Conservation (phyloP, 2,113 vertebrate species). For the Ailuropoda melanoleuca region DNA sequence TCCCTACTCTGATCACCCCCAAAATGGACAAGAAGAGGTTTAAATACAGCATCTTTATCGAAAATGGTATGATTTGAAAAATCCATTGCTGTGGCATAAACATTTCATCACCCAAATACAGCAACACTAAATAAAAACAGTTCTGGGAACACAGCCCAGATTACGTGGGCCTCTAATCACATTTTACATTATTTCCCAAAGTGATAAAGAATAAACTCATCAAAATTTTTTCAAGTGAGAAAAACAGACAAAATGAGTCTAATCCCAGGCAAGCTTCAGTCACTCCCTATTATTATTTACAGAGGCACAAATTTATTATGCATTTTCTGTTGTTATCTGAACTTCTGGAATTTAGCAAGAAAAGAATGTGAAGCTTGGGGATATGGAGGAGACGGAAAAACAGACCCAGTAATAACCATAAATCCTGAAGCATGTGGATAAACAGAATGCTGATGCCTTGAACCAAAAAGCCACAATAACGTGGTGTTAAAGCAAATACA, state of each 20-base stretch:
- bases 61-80: background rate
- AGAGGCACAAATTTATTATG: background rate
- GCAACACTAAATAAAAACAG: constrained; percentile 37
- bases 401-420: constrained; percentile 39
- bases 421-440: constrained; percentile 24
- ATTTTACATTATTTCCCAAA: constrained; percentile 42
- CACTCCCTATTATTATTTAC: constrained; percentile 11
- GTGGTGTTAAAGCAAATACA: constrained; percentile 47
- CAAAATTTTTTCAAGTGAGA: constrained; percentile 17
- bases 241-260: constrained; percentile 32
- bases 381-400: constrained; percentile 57
- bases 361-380: background rate
- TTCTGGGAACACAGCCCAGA: constrained; percentile 42
- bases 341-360: constrained; percentile 3
- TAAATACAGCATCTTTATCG: background rate
- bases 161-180: constrained; percentile 26
- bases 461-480: constrained; percentile 54
- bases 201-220: constrained; percentile 41
- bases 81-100: background rate
- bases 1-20: background rate
- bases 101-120: constrained; percentile 23
- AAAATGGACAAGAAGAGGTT: background rate
- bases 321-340: constrained; percentile 7
- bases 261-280: background rate
- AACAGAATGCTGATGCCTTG: constrained; percentile 31